Conservation (phyloP, 1,140 invertebrate genomes). For the Anastatus disparis region DNA sequence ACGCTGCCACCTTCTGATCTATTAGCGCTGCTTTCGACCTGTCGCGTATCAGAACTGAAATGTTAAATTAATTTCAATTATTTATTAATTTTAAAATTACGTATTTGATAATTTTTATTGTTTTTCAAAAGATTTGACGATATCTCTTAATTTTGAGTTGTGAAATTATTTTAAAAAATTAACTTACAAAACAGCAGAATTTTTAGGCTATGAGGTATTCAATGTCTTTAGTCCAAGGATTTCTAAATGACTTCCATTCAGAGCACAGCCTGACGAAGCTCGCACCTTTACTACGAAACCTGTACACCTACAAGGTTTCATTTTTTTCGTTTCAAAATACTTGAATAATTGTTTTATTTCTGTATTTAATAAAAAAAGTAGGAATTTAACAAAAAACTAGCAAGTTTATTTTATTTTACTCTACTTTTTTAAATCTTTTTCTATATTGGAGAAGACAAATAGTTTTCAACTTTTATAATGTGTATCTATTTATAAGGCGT, state of each 20-base stretch:
- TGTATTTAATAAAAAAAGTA: too few species aligned
- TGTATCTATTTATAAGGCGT: too few species aligned
- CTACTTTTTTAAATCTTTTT: too few species aligned
- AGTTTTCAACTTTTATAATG: too few species aligned
- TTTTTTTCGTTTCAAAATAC: not conserved
- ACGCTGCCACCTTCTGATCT: conserved; percentile 65
- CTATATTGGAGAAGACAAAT: too few species aligned
- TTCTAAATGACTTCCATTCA: conserved; percentile 87
- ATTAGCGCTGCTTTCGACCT: conserved; percentile 66
- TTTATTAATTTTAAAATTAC: too few species aligned
- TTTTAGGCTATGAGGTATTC: conserved; percentile 89
- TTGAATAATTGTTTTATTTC: not conserved
- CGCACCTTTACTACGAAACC: conserved; percentile 83
- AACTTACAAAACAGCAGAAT: conserved; percentile 77
- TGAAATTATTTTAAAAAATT: not conserved
- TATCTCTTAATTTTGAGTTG: too few species aligned
- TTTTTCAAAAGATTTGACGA: too few species aligned
- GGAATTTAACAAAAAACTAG: too few species aligned
- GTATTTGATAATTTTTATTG: too few species aligned
- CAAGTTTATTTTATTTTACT: too few species aligned
- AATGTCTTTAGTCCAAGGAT: conserved; percentile 93
- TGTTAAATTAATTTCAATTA: not conserved
- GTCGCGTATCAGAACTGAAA: conserved; percentile 67
- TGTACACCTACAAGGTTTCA: conserved; percentile 70
- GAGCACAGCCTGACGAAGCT: conserved; percentile 80